phyloP scores from a whole-genome alignment of 2,797 vertebrate species.

The Acipenser transmontanus region DNA sequence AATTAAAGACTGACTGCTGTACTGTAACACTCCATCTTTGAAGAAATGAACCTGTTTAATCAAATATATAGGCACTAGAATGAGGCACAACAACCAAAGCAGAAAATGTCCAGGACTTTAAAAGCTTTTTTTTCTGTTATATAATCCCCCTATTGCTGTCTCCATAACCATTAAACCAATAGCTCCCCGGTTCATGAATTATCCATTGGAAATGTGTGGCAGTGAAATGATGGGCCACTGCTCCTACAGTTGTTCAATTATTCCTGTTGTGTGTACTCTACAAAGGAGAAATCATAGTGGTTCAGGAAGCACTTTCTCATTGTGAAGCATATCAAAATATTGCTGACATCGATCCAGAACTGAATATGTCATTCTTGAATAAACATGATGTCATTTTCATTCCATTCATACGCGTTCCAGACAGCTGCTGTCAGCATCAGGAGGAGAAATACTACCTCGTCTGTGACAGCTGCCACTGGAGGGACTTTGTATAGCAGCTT shows the following conservation, averaged over 20 bases:
- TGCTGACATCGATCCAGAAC: constrained; percentile 81
- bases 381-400: constrained; percentile 94
- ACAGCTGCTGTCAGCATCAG: constrained; percentile 90
- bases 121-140: not conserved
- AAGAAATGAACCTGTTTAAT: too few relatives aligned
- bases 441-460: constrained; percentile 85
- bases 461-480: constrained; percentile 88
- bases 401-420: constrained; percentile 79
- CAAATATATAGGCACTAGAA: too few relatives aligned
- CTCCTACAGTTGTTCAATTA: constrained; percentile 64
- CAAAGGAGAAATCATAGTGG: constrained; percentile 73
- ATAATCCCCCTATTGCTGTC: not conserved
- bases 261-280: constrained; percentile 61
- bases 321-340: constrained; percentile 76
- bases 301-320: constrained; percentile 68
- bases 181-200: constrained; percentile 7
- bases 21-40: too few relatives aligned
- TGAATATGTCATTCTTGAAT: constrained; percentile 83
- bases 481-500: constrained; percentile 69
- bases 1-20: too few relatives aligned
- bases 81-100: not conserved
- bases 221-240: constrained; percentile 46
- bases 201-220: constrained; percentile 23
- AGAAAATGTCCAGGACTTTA: not conserved
- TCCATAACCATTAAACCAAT: not conserved